A percentile compares a stretch with the other conserved stretches of the same genome.
phyloP scores from a whole-genome alignment of 2,797 vertebrate species.

The Chromobotia macracanthus region DNA sequence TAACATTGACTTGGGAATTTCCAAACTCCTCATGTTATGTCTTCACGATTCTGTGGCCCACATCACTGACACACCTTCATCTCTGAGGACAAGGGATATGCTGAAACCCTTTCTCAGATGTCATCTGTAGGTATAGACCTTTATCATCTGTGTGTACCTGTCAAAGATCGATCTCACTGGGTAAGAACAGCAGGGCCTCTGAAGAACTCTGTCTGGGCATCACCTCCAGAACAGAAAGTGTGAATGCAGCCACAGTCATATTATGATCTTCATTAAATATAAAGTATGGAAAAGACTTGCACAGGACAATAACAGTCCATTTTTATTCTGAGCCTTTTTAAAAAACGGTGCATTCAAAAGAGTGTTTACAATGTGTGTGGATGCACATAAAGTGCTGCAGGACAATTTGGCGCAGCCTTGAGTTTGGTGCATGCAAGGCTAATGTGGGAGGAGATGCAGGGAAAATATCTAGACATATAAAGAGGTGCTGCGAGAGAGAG shows the following conservation, averaged over 20 bases:
- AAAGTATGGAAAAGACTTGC: background rate
- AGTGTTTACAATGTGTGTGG: too few species aligned
- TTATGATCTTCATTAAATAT: background rate
- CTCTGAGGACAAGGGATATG: background rate
- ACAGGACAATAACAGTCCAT: background rate
- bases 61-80: too few species aligned
- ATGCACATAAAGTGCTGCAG: conserved; percentile 15
- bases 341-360: background rate
- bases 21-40: too few species aligned
- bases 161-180: background rate
- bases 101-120: too few species aligned
- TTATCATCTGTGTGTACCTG: background rate
- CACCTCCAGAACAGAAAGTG: background rate
- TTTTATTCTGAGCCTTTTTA: background rate
- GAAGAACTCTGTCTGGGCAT: background rate
- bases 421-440: conserved; percentile 67
- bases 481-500: conserved; percentile 13
- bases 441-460: conserved; percentile 65
- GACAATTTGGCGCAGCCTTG: conserved; percentile 36
- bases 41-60: too few species aligned
- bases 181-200: background rate
- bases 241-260: background rate
- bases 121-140: too few species aligned
- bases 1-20: too few species aligned
- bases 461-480: conserved; percentile 27